phyloP scores from a whole-genome alignment of 2,797 vertebrate species.

The Coccyzus lansbergi region DNA sequence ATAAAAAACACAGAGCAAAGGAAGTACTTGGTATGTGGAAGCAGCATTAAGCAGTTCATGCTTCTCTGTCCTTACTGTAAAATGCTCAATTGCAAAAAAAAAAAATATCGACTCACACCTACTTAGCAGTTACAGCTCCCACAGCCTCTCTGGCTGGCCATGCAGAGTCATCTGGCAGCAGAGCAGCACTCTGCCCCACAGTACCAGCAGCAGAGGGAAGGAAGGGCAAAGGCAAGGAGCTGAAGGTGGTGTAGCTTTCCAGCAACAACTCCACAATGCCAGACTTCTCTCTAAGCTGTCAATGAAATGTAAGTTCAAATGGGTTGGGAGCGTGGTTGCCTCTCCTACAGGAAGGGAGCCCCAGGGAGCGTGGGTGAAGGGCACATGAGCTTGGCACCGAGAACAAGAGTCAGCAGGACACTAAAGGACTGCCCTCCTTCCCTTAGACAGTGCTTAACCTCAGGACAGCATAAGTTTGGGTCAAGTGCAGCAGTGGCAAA shows the following conservation, averaged over 20 bases:
- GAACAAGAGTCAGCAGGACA: accelerated
- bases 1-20: background rate
- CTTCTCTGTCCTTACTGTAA: background rate
- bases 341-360: background rate
- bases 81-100: background rate
- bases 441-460: background rate
- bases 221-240: background rate
- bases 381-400: background rate
- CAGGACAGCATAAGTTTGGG: background rate
- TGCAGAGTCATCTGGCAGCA: accelerated
- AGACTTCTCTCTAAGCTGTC: background rate
- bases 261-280: background rate
- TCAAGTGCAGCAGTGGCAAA: background rate
- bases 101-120: background rate
- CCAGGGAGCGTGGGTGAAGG: accelerated
- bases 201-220: background rate
- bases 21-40: background rate
- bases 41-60: background rate
- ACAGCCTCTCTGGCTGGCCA: background rate
- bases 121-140: background rate
- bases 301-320: background rate
- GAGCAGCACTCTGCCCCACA: background rate
- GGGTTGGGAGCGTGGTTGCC: accelerated
- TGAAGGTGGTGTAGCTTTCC: background rate
- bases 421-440: background rate